Conservation (phyloP, 2,888 invertebrate genomes). For the Melikaiella ostensackeni region DNA sequence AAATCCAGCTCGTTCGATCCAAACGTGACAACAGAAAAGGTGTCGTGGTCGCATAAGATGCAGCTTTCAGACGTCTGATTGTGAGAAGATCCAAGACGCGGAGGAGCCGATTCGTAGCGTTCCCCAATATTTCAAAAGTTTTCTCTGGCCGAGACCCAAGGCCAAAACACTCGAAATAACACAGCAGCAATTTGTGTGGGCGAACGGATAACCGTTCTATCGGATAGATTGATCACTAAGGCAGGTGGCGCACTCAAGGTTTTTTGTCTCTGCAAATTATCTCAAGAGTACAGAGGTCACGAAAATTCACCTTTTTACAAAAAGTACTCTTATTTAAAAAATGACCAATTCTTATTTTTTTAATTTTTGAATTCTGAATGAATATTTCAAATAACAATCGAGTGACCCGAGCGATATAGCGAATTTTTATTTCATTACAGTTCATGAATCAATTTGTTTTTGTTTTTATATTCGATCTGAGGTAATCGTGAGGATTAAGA, state of each 20-base stretch:
- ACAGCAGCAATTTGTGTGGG: conserved; percentile 30
- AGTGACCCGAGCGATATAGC: background rate
- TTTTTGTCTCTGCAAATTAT: conserved; percentile 22
- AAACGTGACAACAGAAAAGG: background rate
- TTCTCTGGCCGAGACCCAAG: conserved; percentile 38
- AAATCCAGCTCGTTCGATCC: background rate
- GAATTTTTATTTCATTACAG: background rate
- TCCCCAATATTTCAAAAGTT: conserved; percentile 39
- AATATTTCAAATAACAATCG: background rate
- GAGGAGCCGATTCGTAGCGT: conserved; percentile 30
- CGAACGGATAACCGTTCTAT: conserved; percentile 39
- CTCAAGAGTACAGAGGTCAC: conserved; percentile 24
- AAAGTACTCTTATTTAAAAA: background rate
- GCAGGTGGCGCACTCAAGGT: conserved; percentile 37
- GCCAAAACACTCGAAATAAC: conserved; percentile 37
- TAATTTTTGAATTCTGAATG: background rate
- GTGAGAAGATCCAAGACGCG: conserved; percentile 29
- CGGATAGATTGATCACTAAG: conserved; percentile 37
- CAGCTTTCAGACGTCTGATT: background rate
- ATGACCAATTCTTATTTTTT: background rate
- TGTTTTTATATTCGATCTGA: background rate
- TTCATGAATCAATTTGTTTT: background rate
- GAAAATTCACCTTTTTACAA: background rate
- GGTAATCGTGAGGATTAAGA: background rate
- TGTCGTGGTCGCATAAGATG: conserved; percentile 23